Evolutionary conservation across 2,113 vertebrate species (phyloP).

Genomic region (Etheostoma spectabile): DNA sequence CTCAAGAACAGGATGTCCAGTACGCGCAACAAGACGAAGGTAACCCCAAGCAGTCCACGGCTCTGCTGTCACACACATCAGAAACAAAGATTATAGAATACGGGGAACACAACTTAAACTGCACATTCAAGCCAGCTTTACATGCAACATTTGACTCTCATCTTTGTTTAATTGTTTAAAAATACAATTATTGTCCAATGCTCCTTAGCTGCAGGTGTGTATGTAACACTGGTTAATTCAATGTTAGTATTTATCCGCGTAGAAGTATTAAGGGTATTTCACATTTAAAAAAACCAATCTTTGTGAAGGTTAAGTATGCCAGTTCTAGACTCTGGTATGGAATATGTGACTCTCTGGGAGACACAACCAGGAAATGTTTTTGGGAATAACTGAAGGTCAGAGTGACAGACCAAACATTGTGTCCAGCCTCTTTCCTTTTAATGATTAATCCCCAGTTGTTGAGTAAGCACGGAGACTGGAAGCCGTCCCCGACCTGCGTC

Average conservation of each 20-base stretch:
- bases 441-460: slow-evolving; percentile 74
- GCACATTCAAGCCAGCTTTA: not conserved
- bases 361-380: slow-evolving; percentile 65
- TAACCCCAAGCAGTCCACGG: slow-evolving; percentile 37
- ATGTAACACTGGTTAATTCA: not conserved
- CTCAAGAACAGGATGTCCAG: slow-evolving; percentile 96
- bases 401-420: slow-evolving; percentile 58
- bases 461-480: slow-evolving; percentile 61
- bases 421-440: slow-evolving; percentile 65
- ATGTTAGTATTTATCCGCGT: not conserved
- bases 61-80: not conserved
- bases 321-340: not conserved
- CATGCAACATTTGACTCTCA: not conserved
- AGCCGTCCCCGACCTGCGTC: slow-evolving; percentile 41
- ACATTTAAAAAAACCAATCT: not conserved
- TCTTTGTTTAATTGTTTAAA: not conserved
- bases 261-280: not conserved
- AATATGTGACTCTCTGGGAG: slow-evolving; percentile 29
- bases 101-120: not conserved
- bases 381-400: slow-evolving; percentile 61
- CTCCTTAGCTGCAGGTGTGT: too few species aligned
- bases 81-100: too few species aligned
- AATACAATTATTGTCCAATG: not conserved
- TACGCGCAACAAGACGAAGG: slow-evolving; percentile 92
- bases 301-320: not conserved